Conservation (phyloP, 2,113 vertebrate genomes). For the Ondatra zibethicus region DNA sequence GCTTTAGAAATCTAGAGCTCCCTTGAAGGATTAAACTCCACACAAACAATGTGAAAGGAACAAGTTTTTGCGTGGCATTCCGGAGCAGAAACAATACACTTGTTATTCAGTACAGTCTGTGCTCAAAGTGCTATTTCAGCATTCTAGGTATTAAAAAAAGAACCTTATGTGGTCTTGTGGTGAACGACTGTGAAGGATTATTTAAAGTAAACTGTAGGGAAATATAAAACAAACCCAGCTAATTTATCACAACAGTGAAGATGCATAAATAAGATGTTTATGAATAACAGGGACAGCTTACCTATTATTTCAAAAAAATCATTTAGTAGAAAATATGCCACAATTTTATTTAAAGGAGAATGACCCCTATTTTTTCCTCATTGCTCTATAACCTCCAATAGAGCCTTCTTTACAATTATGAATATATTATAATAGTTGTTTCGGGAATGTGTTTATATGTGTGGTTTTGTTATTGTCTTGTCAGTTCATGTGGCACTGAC, state of each 20-base stretch:
- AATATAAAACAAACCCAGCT: slow-evolving; percentile 90
- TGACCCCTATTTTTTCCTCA: slow-evolving; percentile 61
- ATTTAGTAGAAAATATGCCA: slow-evolving; percentile 78
- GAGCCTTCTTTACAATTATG: slow-evolving; percentile 53
- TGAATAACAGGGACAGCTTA: slow-evolving; percentile 87
- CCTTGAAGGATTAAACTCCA: slow-evolving; percentile 85
- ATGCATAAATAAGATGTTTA: slow-evolving; percentile 89
- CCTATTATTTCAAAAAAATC: slow-evolving; percentile 85
- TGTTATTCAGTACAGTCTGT: slow-evolving; percentile 89
- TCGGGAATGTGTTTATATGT: slow-evolving; percentile 70
- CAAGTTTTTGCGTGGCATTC: slow-evolving; percentile 86
- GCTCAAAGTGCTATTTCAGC: slow-evolving; percentile 90
- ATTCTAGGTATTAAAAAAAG: slow-evolving; percentile 90
- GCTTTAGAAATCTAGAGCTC: slow-evolving; percentile 80
- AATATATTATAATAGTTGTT: slow-evolving; percentile 65
- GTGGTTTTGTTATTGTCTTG: background rate
- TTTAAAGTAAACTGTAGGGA: slow-evolving; percentile 90
- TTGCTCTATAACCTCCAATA: slow-evolving; percentile 27
- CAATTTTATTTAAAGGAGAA: slow-evolving; percentile 85
- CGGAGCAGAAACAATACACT: slow-evolving; percentile 89
- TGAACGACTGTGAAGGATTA: slow-evolving; percentile 89
- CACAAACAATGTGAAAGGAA: slow-evolving; percentile 83
- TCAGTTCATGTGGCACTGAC: background rate
- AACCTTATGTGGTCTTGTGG: slow-evolving; percentile 89
- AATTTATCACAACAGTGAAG: slow-evolving; percentile 90